phyloP scores from a whole-genome alignment of 2,113 vertebrate species.

The Tachysurus vachellii region DNA sequence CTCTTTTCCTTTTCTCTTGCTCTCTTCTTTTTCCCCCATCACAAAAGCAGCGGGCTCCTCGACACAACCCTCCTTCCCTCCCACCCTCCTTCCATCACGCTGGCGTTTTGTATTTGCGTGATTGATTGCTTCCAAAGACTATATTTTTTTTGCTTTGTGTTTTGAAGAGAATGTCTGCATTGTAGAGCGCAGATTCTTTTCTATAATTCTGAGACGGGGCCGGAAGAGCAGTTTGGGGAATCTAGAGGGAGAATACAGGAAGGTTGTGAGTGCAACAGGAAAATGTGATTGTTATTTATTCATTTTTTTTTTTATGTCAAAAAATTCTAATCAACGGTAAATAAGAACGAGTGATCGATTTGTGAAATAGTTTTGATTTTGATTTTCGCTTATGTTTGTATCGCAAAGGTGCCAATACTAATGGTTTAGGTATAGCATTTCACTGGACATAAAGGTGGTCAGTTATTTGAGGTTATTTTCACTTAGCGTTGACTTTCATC shows the following conservation, averaged over 20 bases:
- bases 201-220: constrained; percentile 33
- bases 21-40: constrained; percentile 31
- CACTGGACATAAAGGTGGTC: no score
- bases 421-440: background rate
- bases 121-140: constrained; percentile 62
- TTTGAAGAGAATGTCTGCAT: constrained; percentile 57
- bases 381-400: no score
- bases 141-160: constrained; percentile 60
- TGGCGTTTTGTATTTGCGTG: constrained; percentile 53
- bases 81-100: constrained; percentile 42
- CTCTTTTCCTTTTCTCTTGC: constrained; percentile 18
- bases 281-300: constrained; percentile 27
- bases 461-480: background rate
- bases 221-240: constrained; percentile 42
- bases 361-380: background rate
- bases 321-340: background rate
- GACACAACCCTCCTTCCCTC: background rate
- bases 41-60: constrained; percentile 54
- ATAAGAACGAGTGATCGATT: background rate
- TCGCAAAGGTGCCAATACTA: background rate
- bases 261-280: background rate
- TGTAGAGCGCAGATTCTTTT: constrained; percentile 51
- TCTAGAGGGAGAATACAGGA: constrained; percentile 43
- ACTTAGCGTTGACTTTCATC: background rate
- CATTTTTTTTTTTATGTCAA: background rate